A percentile compares a stretch with the other conserved stretches of the same genome.
These are phyloP conservation scores for Hesperia comma DNA, from an alignment of 2,888 invertebrate species.

Conservation along the genomic window DNA sequence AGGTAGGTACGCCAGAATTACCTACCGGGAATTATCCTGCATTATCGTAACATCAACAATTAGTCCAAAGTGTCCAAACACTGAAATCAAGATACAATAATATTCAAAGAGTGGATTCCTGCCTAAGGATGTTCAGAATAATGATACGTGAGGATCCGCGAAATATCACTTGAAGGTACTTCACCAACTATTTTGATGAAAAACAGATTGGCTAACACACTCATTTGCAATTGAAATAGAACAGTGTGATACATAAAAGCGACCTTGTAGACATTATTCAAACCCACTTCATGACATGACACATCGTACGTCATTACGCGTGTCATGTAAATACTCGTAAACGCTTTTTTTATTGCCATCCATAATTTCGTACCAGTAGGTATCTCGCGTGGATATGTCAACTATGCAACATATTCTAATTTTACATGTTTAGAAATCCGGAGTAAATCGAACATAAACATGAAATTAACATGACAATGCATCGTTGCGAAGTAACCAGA, in stretches of 20 bases:
- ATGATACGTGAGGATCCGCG: too few species aligned
- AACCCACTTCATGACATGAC: conserved; percentile 12
- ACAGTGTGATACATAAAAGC: not conserved
- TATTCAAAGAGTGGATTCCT: too few species aligned
- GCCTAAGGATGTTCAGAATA: too few species aligned
- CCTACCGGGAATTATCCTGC: too few species aligned
- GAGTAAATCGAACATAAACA: not conserved
- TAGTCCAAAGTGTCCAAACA: too few species aligned
- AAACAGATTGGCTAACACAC: not conserved
- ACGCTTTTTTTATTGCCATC: not conserved
- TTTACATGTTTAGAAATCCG: conserved; percentile 2
- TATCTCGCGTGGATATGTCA: not conserved
- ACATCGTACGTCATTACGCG: conserved; percentile 10
- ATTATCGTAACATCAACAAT: too few species aligned
- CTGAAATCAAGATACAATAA: too few species aligned
- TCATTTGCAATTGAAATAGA: conserved; percentile 13
- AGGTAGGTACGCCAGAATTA: too few species aligned
- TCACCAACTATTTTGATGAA: too few species aligned
- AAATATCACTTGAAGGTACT: too few species aligned
- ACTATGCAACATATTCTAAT: conserved; percentile 4
- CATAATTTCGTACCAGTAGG: not conserved
- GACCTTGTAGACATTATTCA: conserved; percentile 17
- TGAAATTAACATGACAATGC: conserved; percentile 12
- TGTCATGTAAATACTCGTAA: conserved; percentile 1
- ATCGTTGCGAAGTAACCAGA: not conserved